Conservation (phyloP, 2,888 invertebrate species). For the Parnassius glacialis region DNA sequence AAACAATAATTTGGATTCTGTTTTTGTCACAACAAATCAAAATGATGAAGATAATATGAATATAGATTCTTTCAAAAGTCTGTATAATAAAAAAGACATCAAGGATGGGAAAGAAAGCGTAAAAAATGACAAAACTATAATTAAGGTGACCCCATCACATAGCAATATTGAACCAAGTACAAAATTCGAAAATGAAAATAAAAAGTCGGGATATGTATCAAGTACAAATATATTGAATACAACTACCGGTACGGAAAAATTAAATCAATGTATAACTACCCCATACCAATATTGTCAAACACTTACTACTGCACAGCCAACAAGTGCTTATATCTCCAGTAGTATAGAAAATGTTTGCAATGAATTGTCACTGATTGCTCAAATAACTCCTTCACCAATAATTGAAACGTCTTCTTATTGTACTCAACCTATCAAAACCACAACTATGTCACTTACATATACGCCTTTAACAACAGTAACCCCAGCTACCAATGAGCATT, state of each 20-base stretch:
- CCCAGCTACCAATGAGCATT: not conserved
- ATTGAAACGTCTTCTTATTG: not conserved
- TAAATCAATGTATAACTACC: too few species aligned
- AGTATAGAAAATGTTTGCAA: not conserved
- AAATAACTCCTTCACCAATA: conserved; percentile 7
- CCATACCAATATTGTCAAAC: not conserved
- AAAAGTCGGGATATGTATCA: too few species aligned
- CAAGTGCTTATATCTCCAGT: not conserved
- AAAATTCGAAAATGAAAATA: too few species aligned
- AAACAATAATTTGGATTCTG: conserved; percentile 7
- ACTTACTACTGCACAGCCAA: not conserved
- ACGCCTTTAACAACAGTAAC: conserved; percentile 11
- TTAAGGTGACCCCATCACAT: too few species aligned
- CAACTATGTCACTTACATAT: not conserved
- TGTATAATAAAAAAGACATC: not conserved
- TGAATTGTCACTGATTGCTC: not conserved
- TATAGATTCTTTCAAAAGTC: not conserved
- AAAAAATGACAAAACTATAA: not conserved
- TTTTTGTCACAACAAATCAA: not conserved
- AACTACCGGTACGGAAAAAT: too few species aligned
- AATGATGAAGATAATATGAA: not conserved
- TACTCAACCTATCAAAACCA: conserved; percentile 4
- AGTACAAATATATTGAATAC: too few species aligned
- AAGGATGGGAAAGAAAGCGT: too few species aligned
- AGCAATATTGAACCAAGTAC: too few species aligned